These are phyloP conservation scores for Pedetes capensis DNA, from an alignment of 2,113 vertebrate genomes.

Conservation along the genomic window DNA sequence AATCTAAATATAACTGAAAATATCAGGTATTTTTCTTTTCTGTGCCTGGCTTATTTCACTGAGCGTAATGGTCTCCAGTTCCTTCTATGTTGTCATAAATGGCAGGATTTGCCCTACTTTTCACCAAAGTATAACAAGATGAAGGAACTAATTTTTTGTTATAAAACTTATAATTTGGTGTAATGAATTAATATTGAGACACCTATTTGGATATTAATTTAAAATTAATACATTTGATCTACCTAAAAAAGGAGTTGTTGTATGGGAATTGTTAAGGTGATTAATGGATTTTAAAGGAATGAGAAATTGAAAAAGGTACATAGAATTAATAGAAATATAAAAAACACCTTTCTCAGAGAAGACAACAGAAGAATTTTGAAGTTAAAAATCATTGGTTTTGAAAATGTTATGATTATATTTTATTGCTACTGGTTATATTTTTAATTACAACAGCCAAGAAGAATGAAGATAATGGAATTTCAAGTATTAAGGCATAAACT, in stretches of 20 bases:
- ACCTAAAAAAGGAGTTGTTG: neutral
- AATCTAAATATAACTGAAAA: neutral
- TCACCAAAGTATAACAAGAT: neutral
- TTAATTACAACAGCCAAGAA: conserved; percentile 45
- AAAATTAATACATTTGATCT: neutral
- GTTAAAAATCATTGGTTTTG: neutral
- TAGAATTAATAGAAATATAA: conserved; percentile 12
- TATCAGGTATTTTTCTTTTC: neutral
- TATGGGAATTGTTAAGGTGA: neutral
- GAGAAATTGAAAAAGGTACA: neutral
- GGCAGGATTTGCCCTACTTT: neutral
- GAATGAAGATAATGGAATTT: conserved; percentile 47
- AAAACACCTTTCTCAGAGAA: neutral
- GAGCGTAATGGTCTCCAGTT: neutral
- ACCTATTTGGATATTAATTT: neutral
- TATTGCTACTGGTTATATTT: conserved; percentile 57
- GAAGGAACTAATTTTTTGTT: neutral
- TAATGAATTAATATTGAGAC: neutral
- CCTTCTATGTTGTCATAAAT: neutral
- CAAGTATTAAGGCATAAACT: neutral
- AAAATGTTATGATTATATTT: conserved; percentile 41
- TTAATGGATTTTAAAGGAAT: neutral
- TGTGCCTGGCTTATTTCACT: neutral
- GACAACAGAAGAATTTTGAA: neutral
- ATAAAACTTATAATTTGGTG: neutral